These are phyloP conservation scores for Drosophila anceps DNA, from an alignment of 2,888 invertebrate genomes.

Conservation along the genomic window DNA sequence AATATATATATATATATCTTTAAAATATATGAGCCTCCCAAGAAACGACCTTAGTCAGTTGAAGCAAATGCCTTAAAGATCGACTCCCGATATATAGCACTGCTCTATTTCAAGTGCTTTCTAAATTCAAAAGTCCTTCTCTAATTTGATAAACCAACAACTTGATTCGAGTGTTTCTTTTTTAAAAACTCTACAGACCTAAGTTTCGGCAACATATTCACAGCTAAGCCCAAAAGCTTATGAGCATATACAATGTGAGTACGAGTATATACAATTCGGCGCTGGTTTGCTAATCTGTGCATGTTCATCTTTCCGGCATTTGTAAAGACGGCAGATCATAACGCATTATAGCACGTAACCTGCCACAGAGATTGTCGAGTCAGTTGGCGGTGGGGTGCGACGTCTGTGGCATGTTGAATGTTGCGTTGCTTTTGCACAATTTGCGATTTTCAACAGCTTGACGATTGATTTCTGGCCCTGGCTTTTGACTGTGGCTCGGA, in stretches of 20 bases:
- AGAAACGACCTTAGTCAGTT: too few relatives aligned
- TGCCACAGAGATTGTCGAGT: constrained; percentile 39
- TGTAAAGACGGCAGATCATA: constrained; percentile 69
- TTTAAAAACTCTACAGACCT: background rate
- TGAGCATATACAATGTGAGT: background rate
- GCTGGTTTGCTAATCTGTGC: constrained; percentile 48
- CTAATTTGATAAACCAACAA: background rate
- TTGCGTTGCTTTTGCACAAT: constrained; percentile 69
- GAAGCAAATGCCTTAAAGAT: too few relatives aligned
- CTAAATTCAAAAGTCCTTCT: background rate
- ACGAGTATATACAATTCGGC: background rate
- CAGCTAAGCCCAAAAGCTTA: background rate
- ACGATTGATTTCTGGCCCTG: constrained; percentile 73
- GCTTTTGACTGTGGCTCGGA: constrained; percentile 44
- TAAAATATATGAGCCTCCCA: too few relatives aligned
- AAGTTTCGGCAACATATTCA: background rate
- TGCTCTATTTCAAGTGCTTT: background rate
- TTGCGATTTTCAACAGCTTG: constrained; percentile 78
- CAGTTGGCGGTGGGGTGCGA: constrained; percentile 10
- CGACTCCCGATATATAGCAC: too few relatives aligned
- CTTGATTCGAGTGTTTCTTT: background rate
- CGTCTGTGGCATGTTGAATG: constrained; percentile 24
- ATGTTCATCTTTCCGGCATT: constrained; percentile 74
- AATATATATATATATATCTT: too few relatives aligned
- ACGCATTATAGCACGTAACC: constrained; percentile 66